phyloP scores from a whole-genome alignment of 2,888 invertebrate species.

The Folsomia manolachei region DNA sequence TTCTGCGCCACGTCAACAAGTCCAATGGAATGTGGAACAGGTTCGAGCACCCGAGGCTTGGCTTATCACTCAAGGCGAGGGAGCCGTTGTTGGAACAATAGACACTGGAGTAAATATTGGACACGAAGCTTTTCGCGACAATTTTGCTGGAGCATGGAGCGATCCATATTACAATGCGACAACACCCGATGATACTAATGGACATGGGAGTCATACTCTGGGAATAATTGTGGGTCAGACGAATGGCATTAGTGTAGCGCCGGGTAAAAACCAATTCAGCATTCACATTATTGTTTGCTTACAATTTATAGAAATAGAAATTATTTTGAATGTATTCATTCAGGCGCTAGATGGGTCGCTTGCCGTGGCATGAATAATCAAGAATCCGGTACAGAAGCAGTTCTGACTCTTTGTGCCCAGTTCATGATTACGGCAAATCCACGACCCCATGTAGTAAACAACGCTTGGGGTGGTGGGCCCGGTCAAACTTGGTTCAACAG shows the following conservation, averaged over 20 bases:
- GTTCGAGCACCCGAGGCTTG: not conserved
- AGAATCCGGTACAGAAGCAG: not conserved
- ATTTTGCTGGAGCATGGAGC: slow-evolving; percentile 4
- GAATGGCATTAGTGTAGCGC: slow-evolving; percentile 20
- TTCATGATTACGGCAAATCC: slow-evolving; percentile 3
- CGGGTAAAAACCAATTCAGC: not conserved
- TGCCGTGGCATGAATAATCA: slow-evolving; percentile 10
- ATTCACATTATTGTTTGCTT: not conserved
- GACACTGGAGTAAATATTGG: slow-evolving; percentile 14
- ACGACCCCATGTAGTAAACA: slow-evolving; percentile 13
- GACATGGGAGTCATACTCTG: slow-evolving; percentile 17
- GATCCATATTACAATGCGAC: not conserved
- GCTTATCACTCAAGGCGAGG: not conserved
- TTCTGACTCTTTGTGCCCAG: slow-evolving; percentile 1
- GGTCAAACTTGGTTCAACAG: not conserved
- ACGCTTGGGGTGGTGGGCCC: slow-evolving; percentile 11
- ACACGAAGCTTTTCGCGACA: slow-evolving; percentile 9
- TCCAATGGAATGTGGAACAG: not conserved
- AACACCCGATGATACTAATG: slow-evolving; percentile 8
- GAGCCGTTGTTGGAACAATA: slow-evolving; percentile 10
- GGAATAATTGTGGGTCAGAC: slow-evolving; percentile 8
- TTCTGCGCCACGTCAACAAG: not conserved
- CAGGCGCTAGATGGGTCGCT: slow-evolving; percentile 2
- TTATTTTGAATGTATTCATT: not conserved
- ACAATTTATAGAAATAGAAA: not conserved